Evolutionary conservation across 2,113 vertebrate species (phyloP), one percentile per base, ranked within the genome.

Genomic region (Pygoscelis antarcticus): DNA sequence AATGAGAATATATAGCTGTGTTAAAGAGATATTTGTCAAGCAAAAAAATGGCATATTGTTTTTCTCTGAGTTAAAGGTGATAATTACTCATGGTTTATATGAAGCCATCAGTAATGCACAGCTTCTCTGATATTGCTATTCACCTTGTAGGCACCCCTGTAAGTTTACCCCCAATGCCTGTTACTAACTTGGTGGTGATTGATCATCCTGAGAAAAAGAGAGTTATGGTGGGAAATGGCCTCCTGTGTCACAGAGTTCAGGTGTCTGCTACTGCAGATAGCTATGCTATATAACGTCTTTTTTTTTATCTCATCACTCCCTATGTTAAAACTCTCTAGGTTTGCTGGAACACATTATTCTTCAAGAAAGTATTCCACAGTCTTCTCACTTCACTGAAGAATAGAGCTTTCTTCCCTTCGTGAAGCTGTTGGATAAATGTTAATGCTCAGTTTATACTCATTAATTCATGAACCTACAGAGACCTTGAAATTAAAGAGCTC

Each of bases 21-120:
- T 77, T 97, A 87, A 89, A 93, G 52, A 89, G 36, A 62, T 71
- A 91, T 85, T 93, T 96, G 66, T 95, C 87, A 89, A 79, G 40
- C 7, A 93, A 94, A 94, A 87, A 54, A 89, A 85, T 70, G 62
- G 29, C 58, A 83, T 92, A 91, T 77, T 93, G 38, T 72, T 96
- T 94, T 96, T 85, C 57, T 91, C 78, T 47, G 46, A 87, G 62
- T 77, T 92, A 87, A 92, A 91, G 46, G 17, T 96, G 57, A 87
- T 95, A 89, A 93, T 96, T 96, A 87, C 17, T 94, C 75, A 87
- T 27, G 23, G 36, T 87, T 89, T 96, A 85, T 79, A 77, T 36
- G 70, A 94, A 94, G 42, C 40, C 27, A 75, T 58, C 36, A 83
- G 57, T 72, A 77, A 72, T 57, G 47, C 8, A 79, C 25, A 69